Evolutionary conservation across 92 coral and sea anemone genomes (phyloP).

Genomic region (Phenganax subtilis): DNA sequence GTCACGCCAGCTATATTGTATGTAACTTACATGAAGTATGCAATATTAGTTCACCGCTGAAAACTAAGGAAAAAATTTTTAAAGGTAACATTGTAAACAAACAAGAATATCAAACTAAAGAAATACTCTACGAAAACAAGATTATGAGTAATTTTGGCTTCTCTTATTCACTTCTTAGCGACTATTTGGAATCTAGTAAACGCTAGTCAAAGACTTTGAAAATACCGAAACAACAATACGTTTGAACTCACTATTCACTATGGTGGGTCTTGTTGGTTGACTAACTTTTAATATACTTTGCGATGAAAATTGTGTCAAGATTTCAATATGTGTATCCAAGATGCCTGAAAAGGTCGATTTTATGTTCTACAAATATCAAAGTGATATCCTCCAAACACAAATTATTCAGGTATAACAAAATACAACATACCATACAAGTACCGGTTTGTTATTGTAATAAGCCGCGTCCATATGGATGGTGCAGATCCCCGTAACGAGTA

Average conservation of each 20-base stretch:
- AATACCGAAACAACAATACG: too few relatives aligned
- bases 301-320: constrained; percentile 17
- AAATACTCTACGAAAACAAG: too few relatives aligned
- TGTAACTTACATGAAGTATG: too few relatives aligned
- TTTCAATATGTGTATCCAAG: background rate
- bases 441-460: background rate
- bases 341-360: background rate
- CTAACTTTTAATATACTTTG: background rate
- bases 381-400: background rate
- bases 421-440: background rate
- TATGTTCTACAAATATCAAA: background rate
- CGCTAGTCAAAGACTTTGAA: too few relatives aligned
- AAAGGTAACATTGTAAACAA: background rate
- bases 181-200: too few relatives aligned
- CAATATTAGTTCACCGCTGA: background rate
- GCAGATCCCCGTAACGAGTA: background rate
- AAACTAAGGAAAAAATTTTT: background rate
- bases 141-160: too few relatives aligned
- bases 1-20: too few relatives aligned
- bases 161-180: too few relatives aligned
- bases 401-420: constrained; percentile 20
- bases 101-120: too few relatives aligned
- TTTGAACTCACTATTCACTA: too few relatives aligned
- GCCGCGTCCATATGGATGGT: too few relatives aligned
- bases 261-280: too few relatives aligned